Percentiles rank a stretch among this genome's conserved stretches.
These are phyloP conservation scores for Folsomia manolachei DNA, from an alignment of 2,888 invertebrate genomes.

Conservation along the genomic window DNA sequence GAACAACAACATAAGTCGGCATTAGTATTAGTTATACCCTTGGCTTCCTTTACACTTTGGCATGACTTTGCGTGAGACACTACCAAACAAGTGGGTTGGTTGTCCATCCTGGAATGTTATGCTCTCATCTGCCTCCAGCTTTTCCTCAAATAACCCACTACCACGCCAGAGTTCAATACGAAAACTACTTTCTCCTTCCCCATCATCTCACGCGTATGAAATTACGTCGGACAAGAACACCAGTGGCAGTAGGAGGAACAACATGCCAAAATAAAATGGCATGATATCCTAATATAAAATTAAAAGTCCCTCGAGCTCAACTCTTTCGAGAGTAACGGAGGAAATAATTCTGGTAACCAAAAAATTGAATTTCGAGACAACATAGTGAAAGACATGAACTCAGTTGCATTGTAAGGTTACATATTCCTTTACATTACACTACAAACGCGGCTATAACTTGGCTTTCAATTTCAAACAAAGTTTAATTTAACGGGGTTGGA, in stretches of 20 bases:
- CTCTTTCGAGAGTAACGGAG: conserved; percentile 27
- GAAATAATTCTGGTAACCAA: conserved; percentile 43
- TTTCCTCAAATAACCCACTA: neutral
- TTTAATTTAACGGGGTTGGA: neutral
- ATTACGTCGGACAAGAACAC: neutral
- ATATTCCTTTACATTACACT: neutral
- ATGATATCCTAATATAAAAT: conserved; percentile 42
- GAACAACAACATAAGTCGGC: conserved; percentile 19
- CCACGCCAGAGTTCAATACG: neutral
- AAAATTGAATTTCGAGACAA: conserved; percentile 43
- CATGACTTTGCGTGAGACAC: conserved; percentile 7
- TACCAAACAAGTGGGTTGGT: conserved; percentile 18
- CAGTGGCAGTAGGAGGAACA: neutral
- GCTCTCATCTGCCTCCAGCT: conserved; percentile 26
- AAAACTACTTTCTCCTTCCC: neutral
- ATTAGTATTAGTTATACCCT: conserved; percentile 3
- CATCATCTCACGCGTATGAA: neutral
- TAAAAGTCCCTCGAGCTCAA: conserved; percentile 36
- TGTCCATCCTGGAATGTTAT: conserved; percentile 1
- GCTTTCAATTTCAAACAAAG: neutral
- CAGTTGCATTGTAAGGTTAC: neutral
- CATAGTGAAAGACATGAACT: neutral
- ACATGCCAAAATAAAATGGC: neutral
- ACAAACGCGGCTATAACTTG: neutral
- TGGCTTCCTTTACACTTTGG: conserved; percentile 4